Evolutionary conservation across 2,888 invertebrate genomes (phyloP).

Genomic region (Drosophila limbata): DNA sequence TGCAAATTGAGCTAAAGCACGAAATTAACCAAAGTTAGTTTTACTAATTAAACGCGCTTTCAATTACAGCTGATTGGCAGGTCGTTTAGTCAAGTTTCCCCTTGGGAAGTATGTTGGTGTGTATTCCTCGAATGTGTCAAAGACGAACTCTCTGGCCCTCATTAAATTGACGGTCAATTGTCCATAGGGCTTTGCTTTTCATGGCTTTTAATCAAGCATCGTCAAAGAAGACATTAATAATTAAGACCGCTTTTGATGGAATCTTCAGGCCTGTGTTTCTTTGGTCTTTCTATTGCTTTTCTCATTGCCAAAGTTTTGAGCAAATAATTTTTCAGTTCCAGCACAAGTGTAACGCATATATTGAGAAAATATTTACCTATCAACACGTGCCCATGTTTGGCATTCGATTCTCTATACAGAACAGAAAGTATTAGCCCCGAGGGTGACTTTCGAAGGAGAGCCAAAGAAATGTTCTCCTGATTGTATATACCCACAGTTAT

Average conservation of each 20-base stretch:
- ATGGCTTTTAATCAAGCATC: constrained; percentile 8
- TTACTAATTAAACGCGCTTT: constrained; percentile 65
- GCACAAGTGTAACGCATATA: constrained; percentile 26
- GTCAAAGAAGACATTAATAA: constrained; percentile 41
- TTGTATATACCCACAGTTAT: constrained; percentile 50
- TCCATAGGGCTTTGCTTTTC: constrained; percentile 16
- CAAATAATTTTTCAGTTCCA: constrained; percentile 30
- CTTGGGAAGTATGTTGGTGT: constrained; percentile 7
- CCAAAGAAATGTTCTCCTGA: constrained; percentile 26
- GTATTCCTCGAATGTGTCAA: constrained; percentile 24
- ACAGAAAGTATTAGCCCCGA: constrained; percentile 3
- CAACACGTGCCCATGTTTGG: constrained; percentile 51
- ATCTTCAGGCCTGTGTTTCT: constrained; percentile 7
- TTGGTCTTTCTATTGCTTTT: not conserved
- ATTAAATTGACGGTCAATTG: constrained; percentile 34
- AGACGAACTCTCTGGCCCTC: constrained; percentile 12
- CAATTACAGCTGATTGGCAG: constrained; percentile 57
- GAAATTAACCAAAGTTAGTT: constrained; percentile 57
- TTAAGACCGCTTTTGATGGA: constrained; percentile 23
- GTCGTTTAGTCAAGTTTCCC: constrained; percentile 6
- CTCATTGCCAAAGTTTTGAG: constrained; percentile 15
- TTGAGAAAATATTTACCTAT: constrained; percentile 51
- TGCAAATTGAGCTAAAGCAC: constrained; percentile 43
- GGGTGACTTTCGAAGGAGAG: constrained; percentile 11
- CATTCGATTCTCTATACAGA: constrained; percentile 6